These are phyloP conservation scores for Cryptocephalus primarius DNA, from an alignment of 2,888 invertebrate species.

Conservation along the genomic window DNA sequence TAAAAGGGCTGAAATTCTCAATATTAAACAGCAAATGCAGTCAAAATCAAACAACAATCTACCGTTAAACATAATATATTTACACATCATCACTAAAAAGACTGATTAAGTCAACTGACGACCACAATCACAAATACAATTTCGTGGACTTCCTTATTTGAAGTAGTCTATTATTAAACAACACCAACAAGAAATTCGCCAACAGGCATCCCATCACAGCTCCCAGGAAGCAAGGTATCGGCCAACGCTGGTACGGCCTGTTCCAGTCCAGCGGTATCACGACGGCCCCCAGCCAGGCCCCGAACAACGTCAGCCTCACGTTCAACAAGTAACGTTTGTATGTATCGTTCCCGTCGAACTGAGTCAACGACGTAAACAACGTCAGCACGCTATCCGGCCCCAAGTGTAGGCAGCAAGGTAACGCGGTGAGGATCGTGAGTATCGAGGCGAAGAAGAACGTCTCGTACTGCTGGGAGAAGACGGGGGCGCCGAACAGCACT, in stretches of 20 bases:
- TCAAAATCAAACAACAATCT: no score
- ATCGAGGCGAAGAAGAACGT: constrained; percentile 55
- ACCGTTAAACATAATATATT: no score
- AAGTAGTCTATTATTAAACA: no score
- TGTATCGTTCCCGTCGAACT: constrained; percentile 41
- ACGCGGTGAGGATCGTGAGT: constrained; percentile 49
- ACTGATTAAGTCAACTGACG: no score
- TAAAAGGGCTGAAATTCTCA: no score
- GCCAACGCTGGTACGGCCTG: constrained; percentile 78
- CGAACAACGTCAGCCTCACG: constrained; percentile 50
- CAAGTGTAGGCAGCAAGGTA: constrained; percentile 50
- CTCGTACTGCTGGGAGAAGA: constrained; percentile 51
- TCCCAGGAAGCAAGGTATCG: constrained; percentile 60
- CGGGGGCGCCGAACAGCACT: constrained; percentile 58
- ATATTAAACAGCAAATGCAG: no score
- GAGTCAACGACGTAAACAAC: constrained; percentile 43
- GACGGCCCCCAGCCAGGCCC: constrained; percentile 76
- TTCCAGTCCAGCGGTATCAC: constrained; percentile 89
- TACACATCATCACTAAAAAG: no score
- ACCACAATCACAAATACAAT: no score
- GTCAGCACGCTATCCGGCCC: constrained; percentile 48
- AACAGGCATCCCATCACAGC: constrained; percentile 49
- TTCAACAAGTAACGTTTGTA: constrained; percentile 47
- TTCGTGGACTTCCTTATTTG: no score
- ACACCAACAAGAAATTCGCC: constrained; percentile 12